Evolutionary conservation across 92 coral and sea anemone genomes (phyloP), one percentile per base, ranked within the genome.

Genomic region (Parazoanthus atlanticus): DNA sequence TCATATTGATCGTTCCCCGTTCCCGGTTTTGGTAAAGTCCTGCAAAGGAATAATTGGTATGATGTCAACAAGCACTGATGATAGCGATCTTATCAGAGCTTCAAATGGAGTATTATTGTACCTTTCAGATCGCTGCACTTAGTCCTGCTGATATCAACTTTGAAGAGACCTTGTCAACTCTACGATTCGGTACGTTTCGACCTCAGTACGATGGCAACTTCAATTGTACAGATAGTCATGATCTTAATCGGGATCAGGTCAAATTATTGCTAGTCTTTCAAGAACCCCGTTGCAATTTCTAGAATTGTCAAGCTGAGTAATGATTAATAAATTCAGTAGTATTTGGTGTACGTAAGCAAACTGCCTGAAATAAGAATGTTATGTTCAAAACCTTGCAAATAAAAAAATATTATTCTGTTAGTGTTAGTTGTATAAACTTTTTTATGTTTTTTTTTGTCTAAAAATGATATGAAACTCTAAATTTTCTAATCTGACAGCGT

Each of bases 81-180:
- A 30, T 74, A 74, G 78, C 30, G 41, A 49, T 33, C 32, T 4
- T 29, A 19, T 16, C 49, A 52, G 23, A 28, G 21, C 16, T 46
- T 67, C 23, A 58, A 26, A n/a, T 6, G 6, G 30, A 56, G 32
- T 23, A 2, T 29, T 85, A 6, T 43, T 66, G 21, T 74, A 5
- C 25, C 64, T 31, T 31, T 19, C 64, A 96, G 98, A 96, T 96
- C 77, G 98, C 98, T 33, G 98, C 98, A 21, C 88, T 96, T n/a
- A 96, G 98, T 83, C 98, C 98, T 12, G 98, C 98, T 70, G 98
- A 96, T 75, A 96, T 96, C 72, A 96, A 96, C 83, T 96, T 70
- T 86, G 98, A 96, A n/a, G 98, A 96, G 58, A 96, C 98, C 6
- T 86, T 96, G 76, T 94, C 98, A 38, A 96, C 98, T 2, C 72